Conservation (phyloP, 1,140 invertebrate genomes). For the Argopecten irradians region DNA sequence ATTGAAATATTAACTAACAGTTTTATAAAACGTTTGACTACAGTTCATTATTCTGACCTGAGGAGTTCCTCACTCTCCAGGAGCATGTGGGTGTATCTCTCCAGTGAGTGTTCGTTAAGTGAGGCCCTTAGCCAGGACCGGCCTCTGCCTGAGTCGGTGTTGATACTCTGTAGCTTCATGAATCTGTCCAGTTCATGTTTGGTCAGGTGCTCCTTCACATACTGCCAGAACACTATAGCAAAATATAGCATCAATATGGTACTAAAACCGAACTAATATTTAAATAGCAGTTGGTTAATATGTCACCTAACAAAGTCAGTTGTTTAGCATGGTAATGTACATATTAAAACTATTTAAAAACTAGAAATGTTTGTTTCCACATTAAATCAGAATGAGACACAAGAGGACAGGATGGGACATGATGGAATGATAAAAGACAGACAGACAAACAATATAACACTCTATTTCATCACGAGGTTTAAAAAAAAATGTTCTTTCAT, state of each 20-base stretch:
- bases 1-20: too few species aligned
- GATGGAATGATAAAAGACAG: too few species aligned
- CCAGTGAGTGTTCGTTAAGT: conserved; percentile 92
- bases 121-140: conserved; percentile 89
- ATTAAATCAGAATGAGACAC: too few species aligned
- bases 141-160: conserved; percentile 88
- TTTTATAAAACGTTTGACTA: too few species aligned
- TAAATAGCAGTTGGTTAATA: background rate
- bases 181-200: conserved; percentile 92
- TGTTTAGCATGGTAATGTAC: too few species aligned
- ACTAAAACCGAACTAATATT: background rate
- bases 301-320: background rate
- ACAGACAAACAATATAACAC: background rate
- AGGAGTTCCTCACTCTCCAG: conserved; percentile 83
- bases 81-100: conserved; percentile 88
- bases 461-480: background rate
- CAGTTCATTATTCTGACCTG: too few species aligned
- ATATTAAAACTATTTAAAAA: too few species aligned
- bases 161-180: conserved; percentile 86
- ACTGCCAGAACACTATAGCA: conserved; percentile 75
- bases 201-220: conserved; percentile 82
- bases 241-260: conserved; percentile 25
- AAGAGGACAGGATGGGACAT: too few species aligned
- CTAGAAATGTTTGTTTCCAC: too few species aligned
- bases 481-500: too few species aligned